Conservation (phyloP, 2,113 vertebrate genomes). For the Regulus satrapa region DNA sequence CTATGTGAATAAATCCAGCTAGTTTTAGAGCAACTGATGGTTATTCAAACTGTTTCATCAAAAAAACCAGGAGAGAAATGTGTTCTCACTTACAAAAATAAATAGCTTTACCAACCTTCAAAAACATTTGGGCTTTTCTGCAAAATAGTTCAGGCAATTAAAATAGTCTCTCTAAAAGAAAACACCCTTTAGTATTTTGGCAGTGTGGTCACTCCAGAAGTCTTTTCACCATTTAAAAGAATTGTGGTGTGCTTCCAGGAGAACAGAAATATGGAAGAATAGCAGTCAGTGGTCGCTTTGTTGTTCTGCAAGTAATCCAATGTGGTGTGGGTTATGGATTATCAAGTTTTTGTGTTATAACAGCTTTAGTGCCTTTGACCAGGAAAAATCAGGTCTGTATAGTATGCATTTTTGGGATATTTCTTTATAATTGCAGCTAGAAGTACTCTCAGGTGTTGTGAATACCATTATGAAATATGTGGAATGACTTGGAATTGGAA, state of each 20-base stretch:
- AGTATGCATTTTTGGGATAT: background rate
- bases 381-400: background rate
- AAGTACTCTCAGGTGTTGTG: background rate
- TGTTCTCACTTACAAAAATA: background rate
- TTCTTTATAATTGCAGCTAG: background rate
- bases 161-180: background rate
- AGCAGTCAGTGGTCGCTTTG: background rate
- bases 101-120: background rate
- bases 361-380: background rate
- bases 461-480: background rate
- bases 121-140: background rate
- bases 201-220: background rate
- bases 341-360: background rate
- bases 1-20: background rate
- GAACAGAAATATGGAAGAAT: background rate
- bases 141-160: background rate
- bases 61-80: background rate
- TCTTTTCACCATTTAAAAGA: background rate
- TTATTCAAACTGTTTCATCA: background rate
- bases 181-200: background rate
- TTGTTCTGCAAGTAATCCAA: background rate
- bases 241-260: background rate
- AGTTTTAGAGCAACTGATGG: background rate
- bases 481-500: background rate
- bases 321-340: background rate